Evolutionary conservation across 2,888 invertebrate species (phyloP), one percentile per base, ranked within the genome.

Genomic region (Amiota minor): DNA sequence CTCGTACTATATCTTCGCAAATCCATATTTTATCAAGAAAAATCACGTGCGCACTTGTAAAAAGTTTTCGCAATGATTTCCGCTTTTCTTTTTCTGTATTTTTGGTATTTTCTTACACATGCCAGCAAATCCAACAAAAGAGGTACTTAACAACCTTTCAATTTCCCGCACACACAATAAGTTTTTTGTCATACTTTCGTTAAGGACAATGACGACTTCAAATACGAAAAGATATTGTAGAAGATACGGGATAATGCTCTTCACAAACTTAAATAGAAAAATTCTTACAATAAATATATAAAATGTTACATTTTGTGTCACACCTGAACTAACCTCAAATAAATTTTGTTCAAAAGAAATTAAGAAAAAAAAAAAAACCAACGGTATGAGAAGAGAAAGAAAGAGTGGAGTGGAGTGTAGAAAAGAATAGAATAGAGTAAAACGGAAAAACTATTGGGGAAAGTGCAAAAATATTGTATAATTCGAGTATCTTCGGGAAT

Each of bases 251-350:
- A 35, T 35, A 35, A 35, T 35, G 35, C 35, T 35, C 35, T 35
- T 35, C 55, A 74, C 79, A 81, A 78, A 81, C 84, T 81, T 77
- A 84, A 83, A 83, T 83, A 83, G 84, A 80, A 83, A 35, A 83
- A 83, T 83, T 84, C 84, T 83, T 84, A 83, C 83, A 84, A 83
- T 83, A 83, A 83, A 83, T 83, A 83, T 84, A 83, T 84, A 83
- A 83, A 84, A 83, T 83, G 83, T 82, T 83, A 82, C 81, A 76
- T 77, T 80, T 79, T 79, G 80, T 82, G 83, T 84, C 83, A 83
- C 83, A 83, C 85, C 83, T 84, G 82, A 85, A 81, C 83, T 82
- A 85, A 85, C 85, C 85, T 82, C 85, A 85, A 85, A 85, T 85
- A 85, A 85, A 85, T 85, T 84, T 83, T 78, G 49, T 79, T 82